Conservation (phyloP, 2,113 vertebrate genomes). For the Tauraco erythrolophus region DNA sequence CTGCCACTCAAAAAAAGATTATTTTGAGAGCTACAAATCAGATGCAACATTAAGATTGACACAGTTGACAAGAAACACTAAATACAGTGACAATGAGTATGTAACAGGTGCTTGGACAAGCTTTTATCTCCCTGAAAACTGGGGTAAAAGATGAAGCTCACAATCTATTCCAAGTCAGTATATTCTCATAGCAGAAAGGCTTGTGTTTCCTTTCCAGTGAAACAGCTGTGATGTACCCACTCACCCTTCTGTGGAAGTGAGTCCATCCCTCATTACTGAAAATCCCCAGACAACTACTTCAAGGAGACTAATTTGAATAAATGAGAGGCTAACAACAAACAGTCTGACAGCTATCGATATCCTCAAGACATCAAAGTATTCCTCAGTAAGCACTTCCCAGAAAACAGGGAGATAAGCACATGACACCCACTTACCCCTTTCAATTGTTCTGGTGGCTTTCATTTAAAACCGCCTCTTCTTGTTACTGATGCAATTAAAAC, state of each 20-base stretch:
- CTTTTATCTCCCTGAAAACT: not conserved
- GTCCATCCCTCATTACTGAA: not conserved
- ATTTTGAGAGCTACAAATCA: not conserved
- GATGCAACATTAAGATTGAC: not conserved
- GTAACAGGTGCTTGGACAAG: not conserved
- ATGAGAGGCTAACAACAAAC: not conserved
- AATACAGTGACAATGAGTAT: not conserved
- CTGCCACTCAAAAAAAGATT: not conserved
- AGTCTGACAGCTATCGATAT: not conserved
- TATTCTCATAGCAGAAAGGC: not conserved
- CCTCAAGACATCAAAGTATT: constrained; percentile 9
- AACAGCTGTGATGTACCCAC: not conserved
- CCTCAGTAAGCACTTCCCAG: constrained; percentile 26
- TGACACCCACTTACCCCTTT: not conserved
- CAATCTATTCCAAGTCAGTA: not conserved
- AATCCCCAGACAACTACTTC: not conserved
- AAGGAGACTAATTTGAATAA: not conserved
- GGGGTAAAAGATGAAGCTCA: not conserved
- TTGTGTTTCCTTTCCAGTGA: not conserved
- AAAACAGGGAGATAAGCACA: constrained; percentile 22
- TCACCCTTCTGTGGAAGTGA: not conserved
- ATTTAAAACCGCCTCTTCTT: not conserved
- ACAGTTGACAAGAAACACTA: not conserved
- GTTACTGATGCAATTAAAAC: not conserved
- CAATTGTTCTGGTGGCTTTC: not conserved